Evolutionary conservation across 2,113 vertebrate genomes (phyloP).

Genomic region (Eidolon helvum): DNA sequence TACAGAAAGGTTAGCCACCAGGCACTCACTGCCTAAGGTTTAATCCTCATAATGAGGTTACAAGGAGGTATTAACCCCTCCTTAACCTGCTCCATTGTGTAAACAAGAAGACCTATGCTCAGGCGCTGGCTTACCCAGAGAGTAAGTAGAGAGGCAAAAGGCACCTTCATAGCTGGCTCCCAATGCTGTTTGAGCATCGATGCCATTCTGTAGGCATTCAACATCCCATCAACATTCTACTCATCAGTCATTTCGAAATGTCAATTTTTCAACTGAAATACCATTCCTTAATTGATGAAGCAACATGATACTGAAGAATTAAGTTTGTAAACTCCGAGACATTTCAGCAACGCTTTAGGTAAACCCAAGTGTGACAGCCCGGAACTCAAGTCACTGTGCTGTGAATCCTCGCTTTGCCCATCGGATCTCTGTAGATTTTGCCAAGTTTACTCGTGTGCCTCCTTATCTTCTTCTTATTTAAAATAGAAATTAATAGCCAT

Average conservation of each 20-base stretch:
- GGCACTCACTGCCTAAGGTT: background rate
- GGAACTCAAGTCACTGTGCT: background rate
- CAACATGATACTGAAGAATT: background rate
- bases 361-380: background rate
- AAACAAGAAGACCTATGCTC: background rate
- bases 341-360: background rate
- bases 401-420: background rate
- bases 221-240: background rate
- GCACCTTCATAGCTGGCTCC: background rate
- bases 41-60: background rate
- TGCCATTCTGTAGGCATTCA: background rate
- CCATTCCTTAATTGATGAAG: constrained; percentile 32
- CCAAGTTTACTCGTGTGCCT: background rate
- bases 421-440: background rate
- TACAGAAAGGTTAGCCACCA: background rate
- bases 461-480: background rate
- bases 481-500: background rate
- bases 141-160: background rate
- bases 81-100: too few species aligned
- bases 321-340: background rate
- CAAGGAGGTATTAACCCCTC: background rate
- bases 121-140: background rate
- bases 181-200: background rate
- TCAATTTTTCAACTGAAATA: constrained; percentile 43
- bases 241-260: constrained; percentile 42